phyloP scores from a whole-genome alignment of 2,888 invertebrate species.

The Pseudococcus longispinus region DNA sequence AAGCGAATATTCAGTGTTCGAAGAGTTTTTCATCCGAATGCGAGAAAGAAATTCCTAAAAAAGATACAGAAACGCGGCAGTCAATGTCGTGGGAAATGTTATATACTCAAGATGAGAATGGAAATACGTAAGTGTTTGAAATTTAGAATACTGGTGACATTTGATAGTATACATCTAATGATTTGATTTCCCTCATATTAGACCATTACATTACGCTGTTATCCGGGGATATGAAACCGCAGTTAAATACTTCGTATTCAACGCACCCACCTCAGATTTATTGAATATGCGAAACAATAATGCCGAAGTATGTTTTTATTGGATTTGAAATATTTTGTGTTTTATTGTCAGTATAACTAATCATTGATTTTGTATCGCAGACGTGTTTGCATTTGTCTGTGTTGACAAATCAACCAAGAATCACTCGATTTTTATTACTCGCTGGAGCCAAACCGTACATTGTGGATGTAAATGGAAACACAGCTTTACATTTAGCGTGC shows the following conservation, averaged over 20 bases:
- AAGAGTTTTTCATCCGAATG: neutral
- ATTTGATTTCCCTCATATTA: conserved; percentile 62
- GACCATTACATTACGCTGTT: conserved; percentile 85
- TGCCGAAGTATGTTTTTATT: conserved; percentile 65
- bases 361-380: conserved; percentile 60
- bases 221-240: conserved; percentile 77
- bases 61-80: conserved; percentile 58
- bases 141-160: neutral
- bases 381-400: conserved; percentile 89
- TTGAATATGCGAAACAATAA: conserved; percentile 83
- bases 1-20: neutral
- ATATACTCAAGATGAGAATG: conserved; percentile 81
- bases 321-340: no score
- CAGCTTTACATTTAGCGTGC: conserved; percentile 85
- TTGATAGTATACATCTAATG: neutral
- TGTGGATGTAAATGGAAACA: conserved; percentile 81
- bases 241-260: conserved; percentile 75
- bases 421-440: conserved; percentile 78
- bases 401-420: conserved; percentile 74
- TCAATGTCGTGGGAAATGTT: conserved; percentile 69
- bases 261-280: conserved; percentile 78
- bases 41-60: neutral
- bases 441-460: conserved; percentile 75
- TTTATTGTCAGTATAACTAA: neutral
- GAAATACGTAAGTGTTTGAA: conserved; percentile 80